Base-by-base conservation (phyloP, 2,113 vertebrate genomes). In the Oplegnathus fasciatus region DNA sequence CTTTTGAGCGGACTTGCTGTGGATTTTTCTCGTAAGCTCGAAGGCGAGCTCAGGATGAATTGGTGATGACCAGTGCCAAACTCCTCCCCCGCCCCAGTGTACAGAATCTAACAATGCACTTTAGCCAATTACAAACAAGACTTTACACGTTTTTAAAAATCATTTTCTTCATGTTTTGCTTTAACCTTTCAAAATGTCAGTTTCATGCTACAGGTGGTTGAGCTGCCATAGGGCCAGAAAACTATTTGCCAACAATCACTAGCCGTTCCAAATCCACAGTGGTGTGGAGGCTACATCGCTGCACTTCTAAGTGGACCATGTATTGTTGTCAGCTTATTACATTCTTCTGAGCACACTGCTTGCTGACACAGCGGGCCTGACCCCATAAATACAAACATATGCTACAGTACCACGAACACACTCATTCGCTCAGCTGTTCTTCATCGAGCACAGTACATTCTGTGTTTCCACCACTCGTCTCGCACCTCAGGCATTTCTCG, bases 51-150 rank as follows among this genome's bases (percentile, higher is more conserved):
- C 55, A 61, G 58, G 50, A 86, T 42, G 54, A 72, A 24, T 58
- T 30, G 78, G 61, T 72, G 75, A 0, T 11, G 30, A 85, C 61
- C 42, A 15, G 88, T 89, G 83, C 85, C 86, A 91, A 79, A 61
- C 71, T 26, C 85, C 50, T 77, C 40, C 54, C 11, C 34, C 52
- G 34, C 61, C 57, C 60, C 72, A 75, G 22, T 91, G 90, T 92
- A 90, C 88, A 94, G 78, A 93, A 75, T 83, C 83, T 92, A 90
- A 90, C 78, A 69, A 93, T 89, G 94, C 94, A 95, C 94, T 95
- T 95, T 95, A 95, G 90, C 88, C 84, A 78, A 48, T 75, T 78
- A 68, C 72, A 89, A 91, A 89, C 66, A 85, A 85, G 74, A 89
- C 80, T 57, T 67, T n/a, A 83, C 65, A 69, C 60, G n/a, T 57